Base-by-base conservation (phyloP, 2,888 invertebrate species). In the Odontocerum albicorne region DNA sequence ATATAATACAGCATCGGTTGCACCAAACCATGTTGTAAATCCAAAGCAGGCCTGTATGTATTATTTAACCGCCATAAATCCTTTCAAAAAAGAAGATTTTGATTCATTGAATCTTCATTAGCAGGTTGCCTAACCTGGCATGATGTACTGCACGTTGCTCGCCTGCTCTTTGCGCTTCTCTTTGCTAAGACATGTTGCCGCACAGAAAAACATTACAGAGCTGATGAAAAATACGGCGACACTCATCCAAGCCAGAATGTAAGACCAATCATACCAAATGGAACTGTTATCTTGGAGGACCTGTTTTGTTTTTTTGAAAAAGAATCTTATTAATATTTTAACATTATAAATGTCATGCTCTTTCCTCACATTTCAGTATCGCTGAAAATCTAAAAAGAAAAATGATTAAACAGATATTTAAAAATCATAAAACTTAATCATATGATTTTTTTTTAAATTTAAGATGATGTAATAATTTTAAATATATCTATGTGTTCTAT, bases 131-230 rank as follows among this genome's bases (percentile, higher is more conserved):
- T 80, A 79, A 90, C 90, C 90, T 87, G 90, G 90, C 89, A 90
- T 90, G 69, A 91, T 87, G 82, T 91, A 92, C 75, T 90, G 90
- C 79, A 90, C 87, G 73, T 90, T 90, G 69, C 87, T 83, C 68
- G 82, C 82, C 64, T 83, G 82, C 68, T 88, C 87, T 64, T 83
- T 82, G 62, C 84, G 85, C 65, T 86, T 85, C 73, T 91, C 91
- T 72, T 83, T 84, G 69, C 85, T 82, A 65, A 91, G 80, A 72
- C 89, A 90, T 70, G 87, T 83, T 62, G 89, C 87, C 54, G 88
- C 87, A 65, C 87, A 85, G 80, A 90, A 84, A 81, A 91, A 90
- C 65, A 90, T 74, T 65, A 89, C 80, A 64, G 88, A 85, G 64
- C 87, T 86, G 63, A 84, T 81, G 68, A 91, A 81, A 66, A 86